Evolutionary conservation across 2,113 vertebrate species (phyloP).

Genomic region (Cavia aperea): DNA sequence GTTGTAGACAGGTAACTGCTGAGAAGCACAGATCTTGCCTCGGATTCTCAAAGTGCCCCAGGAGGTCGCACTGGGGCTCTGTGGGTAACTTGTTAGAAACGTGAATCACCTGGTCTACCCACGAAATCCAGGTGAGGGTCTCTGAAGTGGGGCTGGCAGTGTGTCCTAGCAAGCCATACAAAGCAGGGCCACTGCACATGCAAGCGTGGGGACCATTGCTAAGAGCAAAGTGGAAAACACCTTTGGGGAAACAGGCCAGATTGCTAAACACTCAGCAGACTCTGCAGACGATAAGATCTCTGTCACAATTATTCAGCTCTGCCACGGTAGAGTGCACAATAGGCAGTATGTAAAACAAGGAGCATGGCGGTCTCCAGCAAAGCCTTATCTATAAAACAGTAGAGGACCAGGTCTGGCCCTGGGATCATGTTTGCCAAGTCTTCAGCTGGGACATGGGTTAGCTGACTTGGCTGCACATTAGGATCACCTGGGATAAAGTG

Average conservation of each 20-base stretch:
- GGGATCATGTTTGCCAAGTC: not conserved
- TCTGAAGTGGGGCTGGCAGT: not conserved
- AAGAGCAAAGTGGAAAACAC: not conserved
- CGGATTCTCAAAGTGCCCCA: not conserved
- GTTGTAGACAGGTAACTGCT: not conserved
- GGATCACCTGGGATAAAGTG: not conserved
- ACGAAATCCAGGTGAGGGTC: not conserved
- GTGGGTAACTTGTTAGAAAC: not conserved
- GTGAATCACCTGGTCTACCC: too few relatives aligned
- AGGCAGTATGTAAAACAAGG: not conserved
- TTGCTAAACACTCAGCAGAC: not conserved
- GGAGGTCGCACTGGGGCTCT: not conserved
- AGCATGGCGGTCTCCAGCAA: fast-evolving
- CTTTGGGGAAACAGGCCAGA: not conserved
- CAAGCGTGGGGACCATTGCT: not conserved
- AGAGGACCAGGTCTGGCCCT: not conserved
- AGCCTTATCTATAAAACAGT: not conserved
- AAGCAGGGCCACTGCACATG: not conserved
- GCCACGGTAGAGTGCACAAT: not conserved
- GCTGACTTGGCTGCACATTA: not conserved
- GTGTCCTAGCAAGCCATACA: not conserved
- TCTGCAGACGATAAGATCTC: not conserved
- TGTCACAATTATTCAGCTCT: not conserved
- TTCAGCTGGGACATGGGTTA: not conserved
- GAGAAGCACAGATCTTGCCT: not conserved